These are phyloP conservation scores for Rhopalosiphum maidis DNA, from an alignment of 1,140 invertebrate genomes.

Conservation along the genomic window DNA sequence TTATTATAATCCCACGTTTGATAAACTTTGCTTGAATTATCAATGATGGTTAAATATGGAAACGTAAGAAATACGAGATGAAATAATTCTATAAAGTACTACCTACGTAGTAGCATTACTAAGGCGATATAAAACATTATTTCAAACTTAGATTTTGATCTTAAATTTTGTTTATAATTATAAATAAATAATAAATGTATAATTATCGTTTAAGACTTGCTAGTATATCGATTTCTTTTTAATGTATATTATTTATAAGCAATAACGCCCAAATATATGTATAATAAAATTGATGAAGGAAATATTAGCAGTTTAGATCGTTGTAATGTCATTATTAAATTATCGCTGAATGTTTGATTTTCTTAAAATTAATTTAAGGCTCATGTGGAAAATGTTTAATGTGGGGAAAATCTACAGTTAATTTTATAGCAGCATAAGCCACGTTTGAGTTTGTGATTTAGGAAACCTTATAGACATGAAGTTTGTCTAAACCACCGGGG, in stretches of 20 bases:
- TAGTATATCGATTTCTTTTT: too few species aligned
- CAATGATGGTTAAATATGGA: neutral
- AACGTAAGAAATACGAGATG: neutral
- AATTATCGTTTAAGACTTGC: too few species aligned
- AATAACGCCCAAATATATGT: neutral
- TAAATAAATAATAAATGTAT: neutral
- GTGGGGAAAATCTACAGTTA: neutral
- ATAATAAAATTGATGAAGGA: neutral
- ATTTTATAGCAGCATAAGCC: slow-evolving; percentile 1
- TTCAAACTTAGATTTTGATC: neutral
- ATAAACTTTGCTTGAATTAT: neutral
- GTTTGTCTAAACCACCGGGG: neutral
- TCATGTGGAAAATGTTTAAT: slow-evolving; percentile 9
- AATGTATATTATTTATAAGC: too few species aligned
- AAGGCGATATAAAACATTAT: neutral
- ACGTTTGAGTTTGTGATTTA: neutral
- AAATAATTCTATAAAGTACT: neutral
- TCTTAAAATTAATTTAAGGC: slow-evolving; percentile 7
- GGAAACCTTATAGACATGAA: neutral
- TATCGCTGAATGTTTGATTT: too few species aligned
- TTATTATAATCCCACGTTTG: neutral
- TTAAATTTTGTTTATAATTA: neutral
- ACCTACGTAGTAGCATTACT: too few species aligned
- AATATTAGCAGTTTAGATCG: neutral
- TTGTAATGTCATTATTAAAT: neutral